Evolutionary conservation across 1,140 invertebrate species (phyloP), one percentile per base, ranked within the genome.

Genomic region (Aphelinus certus): DNA sequence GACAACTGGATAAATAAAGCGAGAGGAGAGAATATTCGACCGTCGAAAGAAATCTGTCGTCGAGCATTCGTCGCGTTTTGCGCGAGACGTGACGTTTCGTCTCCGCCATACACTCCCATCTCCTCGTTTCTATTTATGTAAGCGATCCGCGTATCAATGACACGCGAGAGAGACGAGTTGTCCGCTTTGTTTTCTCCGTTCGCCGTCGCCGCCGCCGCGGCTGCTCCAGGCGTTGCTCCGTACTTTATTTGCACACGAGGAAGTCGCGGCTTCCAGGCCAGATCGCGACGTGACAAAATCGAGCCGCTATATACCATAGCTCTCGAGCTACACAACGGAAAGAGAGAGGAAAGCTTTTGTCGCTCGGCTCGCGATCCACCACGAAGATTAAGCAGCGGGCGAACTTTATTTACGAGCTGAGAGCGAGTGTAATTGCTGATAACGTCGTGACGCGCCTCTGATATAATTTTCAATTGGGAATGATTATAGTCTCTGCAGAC

Each of bases 401-500:
- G 56, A 57, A 6, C 26, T 7, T 71, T 63, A 63, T 71, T 63
- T 55, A 71, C 60, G 69, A 55, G 69, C 26, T 26, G 26, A 26
- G 26, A 26, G 26, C 26, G 26, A 26, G 26, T 26, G 26, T 26
- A 26, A 26, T 26, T 26, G 26, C 26, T 26, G 26, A 26, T 26
- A 26, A 26, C 26, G 26, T 26, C 26, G 26, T 26, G 26, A 26
- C 26, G 26, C 26, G 26, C 26, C 26, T 26, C 26, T 26, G 26
- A 26, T 26, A 63, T 71, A 53, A 71, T 71, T 71, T 71, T 71
- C 69, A 71, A 71, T 71, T 71, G 63, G 63, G 63, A 55, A 45
- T 49, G 69, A 71, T 71, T 71, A 57, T 7, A 71, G 69, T 6
- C 9, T 26, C 26, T 26, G 26, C 26, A 26, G 26, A 26, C 26